phyloP scores from a whole-genome alignment of 1,140 invertebrate species.

The Pygmarrhopalites habei region DNA sequence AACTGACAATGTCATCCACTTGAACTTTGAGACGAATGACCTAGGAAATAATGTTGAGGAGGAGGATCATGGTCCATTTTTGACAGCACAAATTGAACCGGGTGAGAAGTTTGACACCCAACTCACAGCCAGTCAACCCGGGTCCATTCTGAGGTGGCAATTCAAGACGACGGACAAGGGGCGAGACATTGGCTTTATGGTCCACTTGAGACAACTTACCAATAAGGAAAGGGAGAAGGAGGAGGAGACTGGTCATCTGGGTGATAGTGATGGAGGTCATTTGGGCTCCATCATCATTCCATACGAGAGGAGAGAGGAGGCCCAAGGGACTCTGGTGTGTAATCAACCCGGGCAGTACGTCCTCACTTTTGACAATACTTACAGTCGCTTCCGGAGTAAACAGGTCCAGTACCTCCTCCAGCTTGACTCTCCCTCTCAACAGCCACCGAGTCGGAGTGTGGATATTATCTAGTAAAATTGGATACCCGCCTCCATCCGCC shows the following conservation, averaged over 20 bases:
- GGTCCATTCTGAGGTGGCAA: not conserved
- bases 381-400: conserved; percentile 50
- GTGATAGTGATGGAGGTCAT: not conserved
- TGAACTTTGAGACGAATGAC: not conserved
- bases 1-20: not conserved
- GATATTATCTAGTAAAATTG: too few relatives aligned
- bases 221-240: too few relatives aligned
- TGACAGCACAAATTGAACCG: not conserved
- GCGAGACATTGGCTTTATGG: conserved; percentile 7
- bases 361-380: conserved; percentile 15
- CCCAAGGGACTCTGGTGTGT: not conserved
- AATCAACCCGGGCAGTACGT: not conserved
- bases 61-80: not conserved
- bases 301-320: not conserved
- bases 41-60: not conserved
- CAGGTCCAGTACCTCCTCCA: not conserved
- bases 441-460: too few relatives aligned
- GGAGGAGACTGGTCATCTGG: not conserved
- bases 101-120: conserved; percentile 4
- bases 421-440: not conserved
- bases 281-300: not conserved
- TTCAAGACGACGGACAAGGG: not conserved
- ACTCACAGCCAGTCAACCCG: not conserved
- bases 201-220: too few relatives aligned
- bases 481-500: too few relatives aligned